Evolutionary conservation across 2,888 invertebrate species (phyloP), one percentile per base, ranked within the genome.

Genomic region (Aethes cnicana): DNA sequence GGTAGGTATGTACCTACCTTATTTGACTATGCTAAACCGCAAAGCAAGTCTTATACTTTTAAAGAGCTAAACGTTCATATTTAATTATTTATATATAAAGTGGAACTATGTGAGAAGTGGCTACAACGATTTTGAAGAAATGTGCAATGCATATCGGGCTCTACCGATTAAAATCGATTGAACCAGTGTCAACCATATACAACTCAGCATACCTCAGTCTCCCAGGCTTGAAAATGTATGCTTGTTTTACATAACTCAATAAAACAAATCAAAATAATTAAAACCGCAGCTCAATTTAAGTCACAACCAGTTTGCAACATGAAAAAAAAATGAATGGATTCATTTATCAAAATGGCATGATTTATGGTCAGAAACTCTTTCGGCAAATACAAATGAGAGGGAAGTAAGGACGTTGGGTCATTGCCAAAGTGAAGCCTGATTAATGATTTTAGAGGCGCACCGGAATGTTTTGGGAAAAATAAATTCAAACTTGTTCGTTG

Each of bases 331-430:
- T 76, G 69, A 75, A 81, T 80, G 74, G 74, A 73, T 74, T 80
- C 78, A 86, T 85, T 85, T 80, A 85, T 85, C 84, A 85, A 84
- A 80, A 77, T 66, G 70, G 69, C 73, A 82, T 86, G 85, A 85
- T 85, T 85, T 84, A 85, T 83, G 81, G 70, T 73, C 74, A 69
- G 69, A 73, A 85, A 84, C 84, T 84, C 84, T 84, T 84, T 85
- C 81, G 74, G 80, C 81, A 85, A 86, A 85, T 85, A 86, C 85
- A 86, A 85, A 86, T 85, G 85, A 85, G 81, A 69, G 82, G 72
- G 77, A 73, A 78, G 79, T 80, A 77, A 79, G 82, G 79, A 79
- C 75, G 77, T 83, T 85, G 85, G 85, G 84, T 84, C 84, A 84
- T 77, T 83, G 85, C 86, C 86, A 86, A 86, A 85, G 82, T 83